phyloP scores from a whole-genome alignment of 2,888 invertebrate genomes.

The Drosophila planitibia region DNA sequence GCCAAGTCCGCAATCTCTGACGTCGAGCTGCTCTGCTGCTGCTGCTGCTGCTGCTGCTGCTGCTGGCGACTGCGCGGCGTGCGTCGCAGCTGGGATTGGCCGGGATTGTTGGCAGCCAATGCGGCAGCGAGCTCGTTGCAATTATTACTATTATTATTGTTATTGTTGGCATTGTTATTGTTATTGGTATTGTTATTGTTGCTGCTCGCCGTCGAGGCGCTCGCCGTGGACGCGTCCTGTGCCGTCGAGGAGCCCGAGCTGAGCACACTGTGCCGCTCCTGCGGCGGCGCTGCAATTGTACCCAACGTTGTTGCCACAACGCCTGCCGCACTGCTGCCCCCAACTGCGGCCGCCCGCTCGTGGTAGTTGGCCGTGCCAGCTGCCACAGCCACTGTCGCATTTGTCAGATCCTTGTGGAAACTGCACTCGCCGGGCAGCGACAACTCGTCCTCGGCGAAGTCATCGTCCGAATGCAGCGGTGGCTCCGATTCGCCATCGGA shows the following conservation, averaged over 20 bases:
- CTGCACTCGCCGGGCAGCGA: constrained; percentile 87
- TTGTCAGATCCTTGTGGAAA: constrained; percentile 79
- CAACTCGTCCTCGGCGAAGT: constrained; percentile 94
- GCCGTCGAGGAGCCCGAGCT: constrained; percentile 83
- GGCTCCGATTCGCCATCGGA: constrained; percentile 88
- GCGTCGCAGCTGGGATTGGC: constrained; percentile 38
- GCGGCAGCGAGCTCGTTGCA: constrained; percentile 22
- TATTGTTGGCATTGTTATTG: constrained; percentile 13
- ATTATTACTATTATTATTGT: constrained; percentile 11
- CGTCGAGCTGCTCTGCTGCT: constrained; percentile 48
- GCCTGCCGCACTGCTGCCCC: constrained; percentile 35
- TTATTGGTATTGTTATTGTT: constrained; percentile 28
- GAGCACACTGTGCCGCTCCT: constrained; percentile 84
- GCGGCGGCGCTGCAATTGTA: constrained; percentile 45
- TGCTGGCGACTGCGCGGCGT: constrained; percentile 51
- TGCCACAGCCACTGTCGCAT: constrained; percentile 25
- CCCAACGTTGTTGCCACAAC: constrained; percentile 38
- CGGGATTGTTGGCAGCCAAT: neutral
- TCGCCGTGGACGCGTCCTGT: constrained; percentile 81
- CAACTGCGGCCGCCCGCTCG: constrained; percentile 55
- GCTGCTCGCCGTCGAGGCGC: constrained; percentile 71
- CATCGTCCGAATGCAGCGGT: constrained; percentile 91
- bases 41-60: constrained; percentile 25
- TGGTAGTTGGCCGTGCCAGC: constrained; percentile 55
- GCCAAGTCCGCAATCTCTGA: constrained; percentile 77